Base-by-base conservation (phyloP, 1,140 invertebrate genomes). In the Drosophila ogumai region DNA sequence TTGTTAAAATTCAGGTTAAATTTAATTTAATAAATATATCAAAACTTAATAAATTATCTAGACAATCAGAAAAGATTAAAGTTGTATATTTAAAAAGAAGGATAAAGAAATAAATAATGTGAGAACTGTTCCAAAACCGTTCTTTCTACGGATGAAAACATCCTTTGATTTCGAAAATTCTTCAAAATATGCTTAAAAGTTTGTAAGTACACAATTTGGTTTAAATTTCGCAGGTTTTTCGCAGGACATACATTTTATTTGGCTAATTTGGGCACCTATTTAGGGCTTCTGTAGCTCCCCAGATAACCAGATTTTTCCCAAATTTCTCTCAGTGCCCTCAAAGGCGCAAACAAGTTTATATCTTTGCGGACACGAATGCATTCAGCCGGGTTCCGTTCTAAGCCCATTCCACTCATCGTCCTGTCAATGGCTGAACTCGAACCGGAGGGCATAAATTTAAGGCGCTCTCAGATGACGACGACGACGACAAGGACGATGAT, bases 401-500 rank as follows among this genome's bases (percentile, higher is more conserved):
- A 25, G 34, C 36, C n/a, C 34, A 22, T 44, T 8, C 12, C 31
- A 17, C 47, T 43, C 32, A 13, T 44, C 41, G 15, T 15, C 32
- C 31, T 38, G 41, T 31, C 64, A 66, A 46, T 66, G 61, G 25
- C 36, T 38, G 60, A 46, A 38, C 64, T 25, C 57, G 17, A 28
- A 63, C 22, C 63, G 25, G 22, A 63, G 63, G 57, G 38, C 63
- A 69, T 55, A 69, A 46, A 67, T 67, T 69, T 40, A 36, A 67
- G 47, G 25, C 66, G 38, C 32, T 36, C 38, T 36, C 47, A 31
- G 59, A 49, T 49, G 36, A 65, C 17, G 15, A 31, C 25, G 46
- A 28, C 19, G 22, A 25, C 12, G 13, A 34, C 50, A 28, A 52
- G n/a, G 49, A 32, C n/a, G n/a, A 52, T 10, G 32, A 55, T 19